phyloP scores from a whole-genome alignment of 2,888 invertebrate species.

The Folsomia manolachei region DNA sequence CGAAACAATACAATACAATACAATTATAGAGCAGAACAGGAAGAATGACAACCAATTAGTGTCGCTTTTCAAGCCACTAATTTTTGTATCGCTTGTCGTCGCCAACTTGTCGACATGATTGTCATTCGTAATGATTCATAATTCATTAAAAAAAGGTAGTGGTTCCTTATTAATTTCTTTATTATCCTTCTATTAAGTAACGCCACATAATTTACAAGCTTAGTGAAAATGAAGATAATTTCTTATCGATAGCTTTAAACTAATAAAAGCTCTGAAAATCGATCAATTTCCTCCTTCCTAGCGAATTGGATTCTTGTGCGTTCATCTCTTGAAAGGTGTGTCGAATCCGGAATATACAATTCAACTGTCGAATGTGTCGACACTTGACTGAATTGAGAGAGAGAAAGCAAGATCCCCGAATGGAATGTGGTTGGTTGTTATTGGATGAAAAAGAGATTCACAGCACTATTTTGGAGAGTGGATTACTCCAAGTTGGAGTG shows the following conservation, averaged over 20 bases:
- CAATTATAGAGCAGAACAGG: background rate
- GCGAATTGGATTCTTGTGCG: background rate
- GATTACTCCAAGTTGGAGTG: background rate
- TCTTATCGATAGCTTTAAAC: too few species aligned
- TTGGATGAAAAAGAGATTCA: conserved; percentile 11
- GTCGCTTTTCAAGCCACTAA: background rate
- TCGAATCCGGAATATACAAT: background rate
- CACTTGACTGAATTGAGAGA: background rate
- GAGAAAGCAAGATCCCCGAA: background rate
- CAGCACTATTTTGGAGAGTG: background rate
- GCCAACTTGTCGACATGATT: too few species aligned
- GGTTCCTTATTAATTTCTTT: too few species aligned
- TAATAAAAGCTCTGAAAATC: too few species aligned
- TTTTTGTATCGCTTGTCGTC: background rate
- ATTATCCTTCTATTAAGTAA: too few species aligned
- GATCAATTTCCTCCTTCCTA: too few species aligned
- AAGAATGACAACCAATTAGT: background rate
- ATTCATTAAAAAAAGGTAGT: too few species aligned
- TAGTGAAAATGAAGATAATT: too few species aligned
- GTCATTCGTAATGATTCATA: too few species aligned
- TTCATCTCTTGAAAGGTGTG: background rate
- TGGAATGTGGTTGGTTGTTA: conserved; percentile 21
- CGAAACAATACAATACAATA: background rate
- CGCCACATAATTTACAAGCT: too few species aligned
- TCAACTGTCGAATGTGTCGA: conserved; percentile 1